These are phyloP conservation scores for Ennomos quercinarius DNA, from an alignment of 2,888 invertebrate species.

Conservation along the genomic window DNA sequence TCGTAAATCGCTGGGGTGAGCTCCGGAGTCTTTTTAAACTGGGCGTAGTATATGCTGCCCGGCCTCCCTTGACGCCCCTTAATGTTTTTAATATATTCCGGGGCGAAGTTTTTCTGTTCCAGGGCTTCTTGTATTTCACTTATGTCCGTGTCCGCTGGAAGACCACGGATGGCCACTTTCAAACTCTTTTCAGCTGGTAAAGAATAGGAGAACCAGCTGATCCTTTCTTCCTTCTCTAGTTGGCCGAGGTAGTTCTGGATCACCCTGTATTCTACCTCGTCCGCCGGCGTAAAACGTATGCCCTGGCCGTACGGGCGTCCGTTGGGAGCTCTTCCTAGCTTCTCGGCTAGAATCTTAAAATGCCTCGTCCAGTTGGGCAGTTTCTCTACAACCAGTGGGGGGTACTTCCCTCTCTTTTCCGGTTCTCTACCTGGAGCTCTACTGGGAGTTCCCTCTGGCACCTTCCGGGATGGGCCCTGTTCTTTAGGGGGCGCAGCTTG, in stretches of 20 bases:
- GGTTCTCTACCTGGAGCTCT: not conserved
- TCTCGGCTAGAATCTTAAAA: not conserved
- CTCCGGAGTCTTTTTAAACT: not conserved
- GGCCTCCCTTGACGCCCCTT: not conserved
- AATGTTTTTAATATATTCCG: not conserved
- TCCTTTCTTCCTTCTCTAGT: not conserved
- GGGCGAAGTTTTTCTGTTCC: not conserved
- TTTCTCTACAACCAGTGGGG: conserved; percentile 11
- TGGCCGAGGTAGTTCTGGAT: conserved; percentile 20
- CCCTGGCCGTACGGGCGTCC: conserved; percentile 15
- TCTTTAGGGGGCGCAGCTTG: too few relatives aligned
- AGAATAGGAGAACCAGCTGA: conserved; percentile 33
- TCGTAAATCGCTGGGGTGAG: not conserved
- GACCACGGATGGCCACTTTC: conserved; percentile 24
- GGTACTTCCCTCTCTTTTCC: not conserved
- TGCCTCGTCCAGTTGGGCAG: conserved; percentile 12
- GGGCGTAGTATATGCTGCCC: conserved; percentile 6
- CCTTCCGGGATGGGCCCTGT: conserved; percentile 4
- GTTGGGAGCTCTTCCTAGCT: conserved; percentile 11
- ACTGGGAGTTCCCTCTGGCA: not conserved
- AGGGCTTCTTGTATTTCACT: conserved; percentile 1
- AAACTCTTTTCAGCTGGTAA: conserved; percentile 21
- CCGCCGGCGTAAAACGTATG: conserved; percentile 16
- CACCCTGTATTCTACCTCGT: not conserved
- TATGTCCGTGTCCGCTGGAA: not conserved